Evolutionary conservation across 2,113 vertebrate genomes (phyloP).

Genomic region (Rattus rattus): DNA sequence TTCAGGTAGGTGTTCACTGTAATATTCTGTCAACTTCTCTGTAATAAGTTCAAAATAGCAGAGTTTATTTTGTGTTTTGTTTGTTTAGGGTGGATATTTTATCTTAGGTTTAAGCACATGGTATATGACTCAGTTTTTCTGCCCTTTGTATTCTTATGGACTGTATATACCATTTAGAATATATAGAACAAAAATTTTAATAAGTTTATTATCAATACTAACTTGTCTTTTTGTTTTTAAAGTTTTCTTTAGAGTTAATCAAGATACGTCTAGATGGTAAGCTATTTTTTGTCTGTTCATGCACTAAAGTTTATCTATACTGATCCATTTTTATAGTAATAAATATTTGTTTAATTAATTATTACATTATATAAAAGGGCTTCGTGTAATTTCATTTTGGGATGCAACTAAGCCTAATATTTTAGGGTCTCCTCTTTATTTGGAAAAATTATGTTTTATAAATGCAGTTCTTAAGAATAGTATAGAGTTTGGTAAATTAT

Average conservation of each 20-base stretch:
- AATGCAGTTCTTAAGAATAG: neutral
- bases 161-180: neutral
- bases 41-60: neutral
- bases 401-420: constrained; percentile 10
- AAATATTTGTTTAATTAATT: constrained; percentile 2
- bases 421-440: constrained; percentile 25
- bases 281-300: constrained; percentile 61
- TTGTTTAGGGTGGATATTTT: neutral
- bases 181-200: constrained; percentile 21
- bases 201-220: constrained; percentile 46
- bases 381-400: constrained; percentile 29
- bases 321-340: constrained; percentile 26
- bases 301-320: constrained; percentile 48
- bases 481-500: neutral
- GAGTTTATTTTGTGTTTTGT: neutral
- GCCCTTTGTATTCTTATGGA: neutral
- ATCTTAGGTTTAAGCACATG: constrained; percentile 7
- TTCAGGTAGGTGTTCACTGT: neutral
- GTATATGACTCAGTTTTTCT: constrained; percentile 36
- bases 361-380: neutral
- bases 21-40: neutral
- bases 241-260: constrained; percentile 95
- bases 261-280: constrained; percentile 95
- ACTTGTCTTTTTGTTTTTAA: constrained; percentile 79
- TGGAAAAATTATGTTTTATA: neutral